Evolutionary conservation across 2,888 invertebrate genomes (phyloP), one percentile per base, ranked within the genome.

Genomic region (Andrena marginata): DNA sequence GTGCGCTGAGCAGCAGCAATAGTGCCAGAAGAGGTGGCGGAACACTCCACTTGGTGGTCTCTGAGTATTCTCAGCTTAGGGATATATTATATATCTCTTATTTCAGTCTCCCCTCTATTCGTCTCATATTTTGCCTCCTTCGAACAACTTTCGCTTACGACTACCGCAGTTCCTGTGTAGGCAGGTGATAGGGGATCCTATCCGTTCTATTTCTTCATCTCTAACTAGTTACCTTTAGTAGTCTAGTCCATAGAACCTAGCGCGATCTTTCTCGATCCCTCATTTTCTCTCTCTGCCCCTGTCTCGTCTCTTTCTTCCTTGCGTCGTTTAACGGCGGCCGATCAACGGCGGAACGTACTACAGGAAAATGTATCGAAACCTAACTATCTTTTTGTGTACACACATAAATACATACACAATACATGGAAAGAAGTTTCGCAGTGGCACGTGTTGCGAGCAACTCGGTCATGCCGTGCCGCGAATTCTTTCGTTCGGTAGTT

Each of bases 1-100:
- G 86, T 87, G 95, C 95, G 70, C 95, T 94, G 48, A 95, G 59
- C 95, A 95, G 95, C 88, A 70, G 82, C 85, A 75, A 72, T 80
- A 69, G 79, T 94, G 95, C 70, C 95, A 87, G 95, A 95, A 85
- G 91, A 91, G 92, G 91, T 92, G 91, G 91, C 86, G 90, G 89
- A 86, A 90, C 89, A 85, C 89, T 91, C 89, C 71, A 88, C 94
- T 93, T 93, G 93, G 94, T 94, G 89, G 90, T 67, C 59, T 33
- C 72, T 80, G 84, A 71, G 75, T 74, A 60, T 87, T 91, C 90
- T 85, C 80, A 88, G 84, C 86, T 87, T 80, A 81, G 65, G 80
- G 82, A 80, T 83, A 80, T 86, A 82, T 26, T 82, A 31, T 67
- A 33, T 29, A 51, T 60, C 13, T 35, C 65, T 0, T 56, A 42